Evolutionary conservation across 2,113 vertebrate genomes (phyloP).

Genomic region (Tor tambroides): DNA sequence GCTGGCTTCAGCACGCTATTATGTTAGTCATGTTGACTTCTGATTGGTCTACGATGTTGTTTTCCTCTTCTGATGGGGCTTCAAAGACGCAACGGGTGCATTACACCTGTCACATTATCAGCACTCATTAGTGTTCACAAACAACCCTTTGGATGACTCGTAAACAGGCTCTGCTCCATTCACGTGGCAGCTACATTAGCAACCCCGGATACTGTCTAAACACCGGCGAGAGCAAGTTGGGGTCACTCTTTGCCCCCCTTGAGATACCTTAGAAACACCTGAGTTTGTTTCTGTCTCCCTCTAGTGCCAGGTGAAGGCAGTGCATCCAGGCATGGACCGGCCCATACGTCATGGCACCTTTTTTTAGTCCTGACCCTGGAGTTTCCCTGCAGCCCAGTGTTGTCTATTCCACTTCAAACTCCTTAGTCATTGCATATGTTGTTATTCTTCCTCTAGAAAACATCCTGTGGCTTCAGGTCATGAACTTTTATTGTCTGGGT

Average conservation of each 20-base stretch:
- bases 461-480: constrained; percentile 81
- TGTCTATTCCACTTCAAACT: constrained; percentile 74
- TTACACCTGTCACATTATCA: constrained; percentile 46
- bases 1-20: constrained; percentile 3
- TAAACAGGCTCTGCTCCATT: constrained; percentile 33
- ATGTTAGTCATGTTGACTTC: not conserved
- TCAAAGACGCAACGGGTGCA: not conserved
- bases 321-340: constrained; percentile 29
- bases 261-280: not conserved
- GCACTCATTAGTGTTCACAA: not conserved
- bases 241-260: not conserved
- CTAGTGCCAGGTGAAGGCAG: constrained; percentile 69
- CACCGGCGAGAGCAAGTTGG: constrained; percentile 12
- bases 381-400: constrained; percentile 78
- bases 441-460: constrained; percentile 78
- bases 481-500: constrained; percentile 76
- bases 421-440: constrained; percentile 79
- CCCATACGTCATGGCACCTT: constrained; percentile 75
- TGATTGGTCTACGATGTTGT: constrained; percentile 39
- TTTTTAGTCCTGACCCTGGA: constrained; percentile 80
- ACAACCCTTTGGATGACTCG: not conserved
- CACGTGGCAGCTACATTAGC: not conserved
- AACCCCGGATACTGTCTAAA: not conserved
- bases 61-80: constrained; percentile 38
- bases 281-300: constrained; percentile 66